Conservation (phyloP, 2,113 vertebrate genomes). For the Megaleporinus macrocephalus region DNA sequence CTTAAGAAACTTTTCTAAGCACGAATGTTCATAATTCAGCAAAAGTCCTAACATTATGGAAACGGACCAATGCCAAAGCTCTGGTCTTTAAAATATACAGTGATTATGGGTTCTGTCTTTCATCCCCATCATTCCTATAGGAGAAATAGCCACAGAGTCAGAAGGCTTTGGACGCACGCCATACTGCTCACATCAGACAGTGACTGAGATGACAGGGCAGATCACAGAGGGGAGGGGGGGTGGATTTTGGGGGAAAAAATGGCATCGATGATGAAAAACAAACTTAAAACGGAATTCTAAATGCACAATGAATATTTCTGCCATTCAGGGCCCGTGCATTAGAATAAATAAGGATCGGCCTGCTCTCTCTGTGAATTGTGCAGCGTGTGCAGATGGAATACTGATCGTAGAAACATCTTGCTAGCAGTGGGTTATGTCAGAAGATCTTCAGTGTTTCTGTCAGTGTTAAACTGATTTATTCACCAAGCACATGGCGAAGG, state of each 20-base stretch:
- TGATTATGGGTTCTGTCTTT: conserved; percentile 22
- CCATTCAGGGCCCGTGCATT: conserved; percentile 29
- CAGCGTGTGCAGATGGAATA: conserved; percentile 31
- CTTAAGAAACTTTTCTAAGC: too few relatives aligned
- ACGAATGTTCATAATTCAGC: not conserved
- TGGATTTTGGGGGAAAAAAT: conserved; percentile 24
- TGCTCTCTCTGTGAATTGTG: conserved; percentile 33
- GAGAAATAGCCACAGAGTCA: conserved; percentile 18
- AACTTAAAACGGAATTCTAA: conserved; percentile 46
- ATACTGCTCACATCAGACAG: conserved; percentile 40
- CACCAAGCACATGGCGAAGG: not conserved
- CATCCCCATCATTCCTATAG: conserved; percentile 26
- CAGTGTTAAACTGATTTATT: conserved; percentile 46
- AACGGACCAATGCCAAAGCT: not conserved
- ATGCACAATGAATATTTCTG: conserved; percentile 56
- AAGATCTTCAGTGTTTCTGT: conserved; percentile 27
- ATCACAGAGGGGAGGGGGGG: conserved; percentile 44
- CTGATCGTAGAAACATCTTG: conserved; percentile 28
- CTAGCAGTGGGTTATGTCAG: conserved; percentile 6
- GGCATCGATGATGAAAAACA: conserved; percentile 45
- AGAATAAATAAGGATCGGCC: conserved; percentile 48
- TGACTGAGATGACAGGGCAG: conserved; percentile 40
- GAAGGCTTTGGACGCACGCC: conserved; percentile 36
- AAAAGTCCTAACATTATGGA: not conserved
- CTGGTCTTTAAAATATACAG: not conserved